Percentiles rank a stretch among this genome's conserved stretches.
Evolutionary conservation across 2,888 invertebrate species (phyloP).

Genomic region (Hydrotaea diabolus): DNA sequence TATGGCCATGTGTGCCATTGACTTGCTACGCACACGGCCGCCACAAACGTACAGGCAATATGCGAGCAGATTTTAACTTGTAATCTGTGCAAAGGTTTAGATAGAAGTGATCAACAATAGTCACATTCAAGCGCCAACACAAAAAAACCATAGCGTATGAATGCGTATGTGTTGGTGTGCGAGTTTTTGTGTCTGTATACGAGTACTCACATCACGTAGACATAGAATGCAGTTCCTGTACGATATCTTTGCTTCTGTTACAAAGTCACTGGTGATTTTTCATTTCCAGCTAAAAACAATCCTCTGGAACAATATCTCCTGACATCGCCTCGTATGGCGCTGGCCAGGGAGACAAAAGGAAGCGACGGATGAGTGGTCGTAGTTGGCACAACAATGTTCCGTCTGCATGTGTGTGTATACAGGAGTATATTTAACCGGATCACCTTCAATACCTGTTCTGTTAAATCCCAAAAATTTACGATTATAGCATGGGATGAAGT

Average conservation of each 20-base stretch:
- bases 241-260: not conserved
- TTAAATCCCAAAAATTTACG: no score
- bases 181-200: not conserved
- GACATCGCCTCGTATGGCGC: not conserved
- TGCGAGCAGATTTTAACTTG: conserved; percentile 5
- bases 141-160: not conserved
- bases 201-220: no score
- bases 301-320: not conserved
- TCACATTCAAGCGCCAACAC: not conserved
- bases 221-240: not conserved
- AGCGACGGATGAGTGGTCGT: not conserved
- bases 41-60: not conserved
- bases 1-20: conserved; percentile 2
- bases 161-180: conserved; percentile 16
- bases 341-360: not conserved
- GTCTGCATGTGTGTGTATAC: no score
- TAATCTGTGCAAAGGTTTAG: conserved; percentile 19
- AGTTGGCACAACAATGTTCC: no score
- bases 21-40: conserved; percentile 25
- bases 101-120: conserved; percentile 27
- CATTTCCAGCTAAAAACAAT: conserved; percentile 18
- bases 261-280: conserved; percentile 28
- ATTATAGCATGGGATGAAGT: no score
- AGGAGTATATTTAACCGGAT: no score
- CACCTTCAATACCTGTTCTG: no score